These are phyloP conservation scores for Chrysolina oricalcia DNA, from an alignment of 2,888 invertebrate genomes.

Conservation along the genomic window DNA sequence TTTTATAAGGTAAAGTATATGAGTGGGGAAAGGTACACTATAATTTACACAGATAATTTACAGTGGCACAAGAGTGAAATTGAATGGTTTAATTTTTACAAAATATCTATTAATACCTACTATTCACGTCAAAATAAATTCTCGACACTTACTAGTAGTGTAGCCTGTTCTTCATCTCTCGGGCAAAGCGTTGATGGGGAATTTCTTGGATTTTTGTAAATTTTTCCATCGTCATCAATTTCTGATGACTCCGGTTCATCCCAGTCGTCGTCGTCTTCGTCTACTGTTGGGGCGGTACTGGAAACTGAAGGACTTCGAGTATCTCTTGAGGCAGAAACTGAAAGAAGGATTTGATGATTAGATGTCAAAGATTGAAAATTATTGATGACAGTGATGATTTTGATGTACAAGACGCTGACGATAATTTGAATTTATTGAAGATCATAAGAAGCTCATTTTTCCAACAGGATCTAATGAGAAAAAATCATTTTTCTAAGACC, in stretches of 20 bases:
- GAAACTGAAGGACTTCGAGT: slow-evolving; percentile 33
- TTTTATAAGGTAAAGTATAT: too few species aligned
- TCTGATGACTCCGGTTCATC: slow-evolving; percentile 73
- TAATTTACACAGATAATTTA: too few species aligned
- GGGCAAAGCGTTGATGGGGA: slow-evolving; percentile 91
- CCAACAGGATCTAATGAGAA: not conserved
- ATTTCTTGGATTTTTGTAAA: slow-evolving; percentile 92
- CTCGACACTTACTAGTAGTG: slow-evolving; percentile 76
- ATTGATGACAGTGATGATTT: too few species aligned
- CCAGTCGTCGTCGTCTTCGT: slow-evolving; percentile 73
- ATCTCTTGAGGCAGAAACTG: slow-evolving; percentile 38
- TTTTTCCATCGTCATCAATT: slow-evolving; percentile 85
- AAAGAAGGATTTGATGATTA: not conserved
- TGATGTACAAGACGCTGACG: too few species aligned
- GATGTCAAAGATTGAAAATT: not conserved
- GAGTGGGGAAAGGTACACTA: too few species aligned
- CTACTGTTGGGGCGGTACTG: slow-evolving; percentile 73
- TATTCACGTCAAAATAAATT: too few species aligned
- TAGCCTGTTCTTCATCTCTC: slow-evolving; percentile 89
- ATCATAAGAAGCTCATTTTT: not conserved
- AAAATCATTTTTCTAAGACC: too few species aligned
- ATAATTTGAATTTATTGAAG: not conserved
- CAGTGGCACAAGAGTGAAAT: too few species aligned
- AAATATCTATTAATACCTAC: too few species aligned
- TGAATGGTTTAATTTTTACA: too few species aligned